Conservation (phyloP, 2,888 invertebrate species). For the Leuctra nigra region DNA sequence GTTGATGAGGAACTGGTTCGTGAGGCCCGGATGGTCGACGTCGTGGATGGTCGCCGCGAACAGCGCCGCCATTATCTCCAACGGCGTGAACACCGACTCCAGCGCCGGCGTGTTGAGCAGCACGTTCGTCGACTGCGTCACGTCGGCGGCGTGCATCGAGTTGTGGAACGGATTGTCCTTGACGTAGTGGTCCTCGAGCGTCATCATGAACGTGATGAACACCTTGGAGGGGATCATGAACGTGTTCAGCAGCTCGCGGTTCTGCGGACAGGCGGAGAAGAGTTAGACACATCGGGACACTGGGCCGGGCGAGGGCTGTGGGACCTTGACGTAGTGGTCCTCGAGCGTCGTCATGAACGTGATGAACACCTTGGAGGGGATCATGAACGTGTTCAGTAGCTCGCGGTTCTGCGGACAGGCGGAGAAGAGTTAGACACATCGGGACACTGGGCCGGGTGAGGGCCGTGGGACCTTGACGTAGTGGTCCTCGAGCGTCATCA, state of each 20-base stretch:
- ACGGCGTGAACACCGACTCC: conserved; percentile 95
- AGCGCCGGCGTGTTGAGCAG: conserved; percentile 93
- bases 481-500: too few species aligned
- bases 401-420: too few species aligned
- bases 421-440: too few species aligned
- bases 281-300: too few species aligned
- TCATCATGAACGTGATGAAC: conserved; percentile 93
- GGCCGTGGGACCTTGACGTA: too few species aligned
- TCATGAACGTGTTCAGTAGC: too few species aligned
- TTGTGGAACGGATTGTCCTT: conserved; percentile 99
- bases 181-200: conserved; percentile 96
- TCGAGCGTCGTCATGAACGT: too few species aligned
- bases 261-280: conserved; percentile 42
- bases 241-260: conserved; percentile 79
- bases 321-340: too few species aligned
- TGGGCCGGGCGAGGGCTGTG: too few species aligned
- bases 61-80: conserved; percentile 92
- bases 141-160: conserved; percentile 96
- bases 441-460: too few species aligned
- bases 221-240: conserved; percentile 93
- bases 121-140: conserved; percentile 95
- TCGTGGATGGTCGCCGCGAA: conserved; percentile 99
- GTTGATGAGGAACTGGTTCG: conserved; percentile 98
- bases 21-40: conserved; percentile 98
- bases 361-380: too few species aligned